These are phyloP conservation scores for Ectemnius continuus DNA, from an alignment of 2,888 invertebrate genomes.

Conservation along the genomic window DNA sequence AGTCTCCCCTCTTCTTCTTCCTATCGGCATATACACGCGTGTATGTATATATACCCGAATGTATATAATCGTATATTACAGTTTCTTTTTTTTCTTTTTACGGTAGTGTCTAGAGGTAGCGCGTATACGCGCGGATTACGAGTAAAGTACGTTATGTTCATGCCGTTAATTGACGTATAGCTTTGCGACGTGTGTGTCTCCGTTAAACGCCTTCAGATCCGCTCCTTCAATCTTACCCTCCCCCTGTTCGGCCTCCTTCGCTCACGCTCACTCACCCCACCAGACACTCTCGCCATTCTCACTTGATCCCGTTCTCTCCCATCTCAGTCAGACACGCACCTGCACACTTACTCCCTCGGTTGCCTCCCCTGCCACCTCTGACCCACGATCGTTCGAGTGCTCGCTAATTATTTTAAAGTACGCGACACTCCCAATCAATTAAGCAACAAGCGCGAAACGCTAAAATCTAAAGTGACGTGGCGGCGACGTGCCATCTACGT, in stretches of 20 bases:
- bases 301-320: constrained; percentile 3
- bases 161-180: constrained; percentile 62
- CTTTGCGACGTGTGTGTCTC: constrained; percentile 48
- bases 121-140: constrained; percentile 36
- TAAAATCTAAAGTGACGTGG: constrained; percentile 43
- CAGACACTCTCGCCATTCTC: constrained; percentile 7
- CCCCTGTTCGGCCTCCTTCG: neutral
- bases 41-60: constrained; percentile 23
- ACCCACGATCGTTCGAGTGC: constrained; percentile 32
- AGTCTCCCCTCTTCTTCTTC: constrained; percentile 6
- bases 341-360: neutral
- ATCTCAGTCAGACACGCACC: neutral
- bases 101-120: constrained; percentile 36
- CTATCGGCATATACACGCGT: constrained; percentile 18
- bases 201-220: constrained; percentile 8
- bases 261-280: neutral
- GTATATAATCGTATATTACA: constrained; percentile 14
- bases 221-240: constrained; percentile 20
- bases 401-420: constrained; percentile 34
- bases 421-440: constrained; percentile 32
- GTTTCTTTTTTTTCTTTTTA: constrained; percentile 48
- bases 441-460: constrained; percentile 42
- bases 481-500: constrained; percentile 41
- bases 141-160: constrained; percentile 44
- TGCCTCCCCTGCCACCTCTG: constrained; percentile 3